A percentile compares a stretch with the other conserved stretches of the same genome.
Conservation (phyloP, 1,140 invertebrate genomes). For the Drosophila sulfurigaster region DNA sequence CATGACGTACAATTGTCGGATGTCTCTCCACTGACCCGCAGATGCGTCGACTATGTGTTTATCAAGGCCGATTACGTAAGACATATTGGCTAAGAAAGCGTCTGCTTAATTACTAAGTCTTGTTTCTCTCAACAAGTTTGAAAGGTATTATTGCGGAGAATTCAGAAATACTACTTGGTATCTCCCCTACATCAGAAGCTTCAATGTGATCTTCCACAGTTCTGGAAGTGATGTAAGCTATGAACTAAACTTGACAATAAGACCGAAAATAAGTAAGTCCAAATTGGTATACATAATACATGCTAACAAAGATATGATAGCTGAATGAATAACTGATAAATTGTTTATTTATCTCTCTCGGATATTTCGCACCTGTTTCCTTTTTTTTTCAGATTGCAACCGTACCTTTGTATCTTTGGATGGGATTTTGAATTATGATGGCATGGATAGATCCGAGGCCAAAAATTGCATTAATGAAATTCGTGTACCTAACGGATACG, state of each 20-base stretch:
- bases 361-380: too few species aligned
- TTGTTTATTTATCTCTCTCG: too few species aligned
- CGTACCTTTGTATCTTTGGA: conserved; percentile 47
- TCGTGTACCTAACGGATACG: conserved; percentile 42
- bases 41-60: conserved; percentile 67
- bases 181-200: background rate
- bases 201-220: conserved; percentile 67
- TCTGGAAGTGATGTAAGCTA: background rate
- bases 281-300: too few species aligned
- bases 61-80: conserved; percentile 37
- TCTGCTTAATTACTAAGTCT: background rate
- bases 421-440: conserved; percentile 8
- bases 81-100: background rate
- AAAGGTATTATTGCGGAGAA: conserved; percentile 43
- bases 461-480: conserved; percentile 51
- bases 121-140: background rate
- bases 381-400: conserved; percentile 49
- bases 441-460: too few species aligned
- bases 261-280: background rate
- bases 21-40: conserved; percentile 55
- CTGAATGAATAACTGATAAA: too few species aligned
- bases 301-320: too few species aligned
- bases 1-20: conserved; percentile 46
- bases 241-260: conserved; percentile 14
- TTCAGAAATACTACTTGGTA: conserved; percentile 30